A percentile compares a stretch with the other conserved stretches of the same genome.
Evolutionary conservation across 2,888 invertebrate genomes (phyloP).

Genomic region (Zootermopsis nevadensis): DNA sequence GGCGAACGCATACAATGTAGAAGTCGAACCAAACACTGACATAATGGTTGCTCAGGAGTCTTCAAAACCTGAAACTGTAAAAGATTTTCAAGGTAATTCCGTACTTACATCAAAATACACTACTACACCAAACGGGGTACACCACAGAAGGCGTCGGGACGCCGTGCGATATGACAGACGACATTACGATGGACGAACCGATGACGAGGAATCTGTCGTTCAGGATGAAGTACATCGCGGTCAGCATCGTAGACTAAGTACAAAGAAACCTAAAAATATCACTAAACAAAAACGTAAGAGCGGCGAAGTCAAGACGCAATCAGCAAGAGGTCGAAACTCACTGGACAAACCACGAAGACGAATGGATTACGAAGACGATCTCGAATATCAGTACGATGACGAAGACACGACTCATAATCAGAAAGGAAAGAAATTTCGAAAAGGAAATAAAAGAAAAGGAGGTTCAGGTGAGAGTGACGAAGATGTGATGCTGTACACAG

Average conservation of each 20-base stretch:
- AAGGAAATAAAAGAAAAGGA: neutral
- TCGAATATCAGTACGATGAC: neutral
- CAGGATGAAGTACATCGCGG: neutral
- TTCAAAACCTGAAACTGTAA: neutral
- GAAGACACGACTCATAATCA: neutral
- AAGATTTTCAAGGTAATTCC: neutral
- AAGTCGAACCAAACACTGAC: neutral
- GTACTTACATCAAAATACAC: neutral
- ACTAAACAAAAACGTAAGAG: neutral
- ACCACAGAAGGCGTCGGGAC: neutral
- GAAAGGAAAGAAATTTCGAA: neutral
- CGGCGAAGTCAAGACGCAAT: neutral
- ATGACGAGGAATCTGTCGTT: neutral
- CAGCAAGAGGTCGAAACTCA: neutral
- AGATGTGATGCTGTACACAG: neutral
- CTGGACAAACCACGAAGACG: neutral
- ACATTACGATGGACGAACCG: neutral
- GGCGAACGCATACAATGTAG: neutral
- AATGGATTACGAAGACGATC: neutral
- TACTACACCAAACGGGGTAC: neutral
- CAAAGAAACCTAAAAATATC: neutral
- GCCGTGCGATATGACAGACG: neutral
- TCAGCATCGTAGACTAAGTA: neutral
- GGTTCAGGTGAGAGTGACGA: neutral
- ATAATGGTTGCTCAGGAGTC: conserved; percentile 1